Percentiles rank a stretch among this genome's conserved stretches.
Conservation (phyloP, 2,797 vertebrate genomes). For the Erethizon dorsatum region DNA sequence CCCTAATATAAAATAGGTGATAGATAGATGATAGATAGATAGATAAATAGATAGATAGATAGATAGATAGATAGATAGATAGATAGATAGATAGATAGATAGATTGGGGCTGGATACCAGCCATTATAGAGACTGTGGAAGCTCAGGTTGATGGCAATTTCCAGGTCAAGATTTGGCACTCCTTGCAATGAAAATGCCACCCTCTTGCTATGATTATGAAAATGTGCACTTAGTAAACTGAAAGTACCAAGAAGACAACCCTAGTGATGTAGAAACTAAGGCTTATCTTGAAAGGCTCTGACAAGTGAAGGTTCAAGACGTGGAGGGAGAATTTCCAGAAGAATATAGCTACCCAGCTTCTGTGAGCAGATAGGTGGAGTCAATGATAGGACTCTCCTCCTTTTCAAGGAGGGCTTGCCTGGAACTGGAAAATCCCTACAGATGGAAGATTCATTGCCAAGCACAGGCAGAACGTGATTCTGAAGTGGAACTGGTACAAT, state of each 20-base stretch:
- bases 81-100: too few relatives aligned
- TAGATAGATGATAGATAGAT: not conserved
- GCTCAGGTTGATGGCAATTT: not conserved
- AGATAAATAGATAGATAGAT: too few relatives aligned
- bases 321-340: not conserved
- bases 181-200: not conserved
- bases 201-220: not conserved
- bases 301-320: not conserved
- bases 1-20: not conserved
- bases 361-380: not conserved
- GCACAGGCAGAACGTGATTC: not conserved
- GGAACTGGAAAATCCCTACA: not conserved
- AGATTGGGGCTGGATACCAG: not conserved
- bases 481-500: not conserved
- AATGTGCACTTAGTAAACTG: not conserved
- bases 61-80: too few relatives aligned
- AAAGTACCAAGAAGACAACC: not conserved
- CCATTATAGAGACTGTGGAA: not conserved
- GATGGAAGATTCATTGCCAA: not conserved
- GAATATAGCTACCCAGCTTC: not conserved
- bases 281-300: not conserved
- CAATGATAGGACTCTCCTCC: not conserved
- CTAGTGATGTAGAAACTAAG: not conserved
- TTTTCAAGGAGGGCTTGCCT: not conserved
- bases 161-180: not conserved